Evolutionary conservation across 2,888 invertebrate genomes (phyloP), one percentile per base, ranked within the genome.

Genomic region (Meteorus colon): DNA sequence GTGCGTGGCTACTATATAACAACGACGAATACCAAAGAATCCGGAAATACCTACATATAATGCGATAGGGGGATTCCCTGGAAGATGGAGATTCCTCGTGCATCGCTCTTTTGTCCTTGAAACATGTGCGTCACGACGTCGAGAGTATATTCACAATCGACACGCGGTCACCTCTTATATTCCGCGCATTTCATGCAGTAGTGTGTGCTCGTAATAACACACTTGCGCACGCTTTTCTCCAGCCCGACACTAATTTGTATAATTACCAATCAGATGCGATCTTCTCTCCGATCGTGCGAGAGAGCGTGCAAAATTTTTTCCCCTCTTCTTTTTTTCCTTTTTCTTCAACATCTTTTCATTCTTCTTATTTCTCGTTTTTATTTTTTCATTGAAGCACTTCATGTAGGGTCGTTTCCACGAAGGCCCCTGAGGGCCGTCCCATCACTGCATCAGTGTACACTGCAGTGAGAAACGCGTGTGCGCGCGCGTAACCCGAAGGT

Each of bases 221-320:
- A 73, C 76, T 68, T 62, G 63, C 76, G 62, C 73, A 72, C 74
- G 74, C 69, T 69, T 74, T 69, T 69, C 62, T 70, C 60, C 73
- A 68, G 68, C 51, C 48, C 65, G 73, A 76, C 68, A 73, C 73
- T 73, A 76, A 76, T 76, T 76, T 76, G 76, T 76, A 76, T 76
- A 76, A 76, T 76, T 76, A 76, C 73, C 73, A 73, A 76, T 76
- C 76, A 73, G 73, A 76, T 73, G 68, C 76, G 75, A 75, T 70
- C 34, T 45, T 48, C 70, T 45, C 60, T 60, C 45, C 24, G 55
- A 63, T 63, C 72, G 70, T 60, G 70, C 70, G 37, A 48, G 29
- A 55, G 72, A 72, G 72, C 60, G 70, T 71, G 34, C 55, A 55
- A 51, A 31, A 19, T 62, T n/a, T 62, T n/a, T 31, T 31, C n/a